These are phyloP conservation scores for Ochropleura leucogaster DNA, from an alignment of 2,888 invertebrate species.

Conservation along the genomic window DNA sequence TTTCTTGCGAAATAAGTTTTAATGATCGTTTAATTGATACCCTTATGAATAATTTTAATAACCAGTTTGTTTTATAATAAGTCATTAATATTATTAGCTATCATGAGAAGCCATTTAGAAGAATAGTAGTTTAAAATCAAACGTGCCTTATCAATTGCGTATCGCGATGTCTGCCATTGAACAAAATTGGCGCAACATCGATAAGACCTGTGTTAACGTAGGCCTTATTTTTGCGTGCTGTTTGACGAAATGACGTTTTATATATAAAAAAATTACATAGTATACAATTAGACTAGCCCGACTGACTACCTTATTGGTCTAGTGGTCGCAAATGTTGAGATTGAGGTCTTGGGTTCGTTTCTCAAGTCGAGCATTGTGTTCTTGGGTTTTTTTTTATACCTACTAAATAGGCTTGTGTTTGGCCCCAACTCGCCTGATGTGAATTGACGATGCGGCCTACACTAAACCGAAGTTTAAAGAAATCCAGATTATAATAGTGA, in stretches of 20 bases:
- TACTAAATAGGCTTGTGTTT: no score
- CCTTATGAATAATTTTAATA: conserved; percentile 7
- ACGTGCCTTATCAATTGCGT: conserved; percentile 50
- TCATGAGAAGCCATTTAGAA: conserved; percentile 13
- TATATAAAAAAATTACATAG: background rate
- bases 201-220: conserved; percentile 35
- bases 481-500: no score
- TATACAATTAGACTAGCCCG: background rate
- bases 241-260: no score
- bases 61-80: conserved; percentile 21
- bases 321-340: background rate
- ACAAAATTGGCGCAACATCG: conserved; percentile 48
- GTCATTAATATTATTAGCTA: conserved; percentile 28
- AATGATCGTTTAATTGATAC: conserved; percentile 25
- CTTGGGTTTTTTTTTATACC: background rate
- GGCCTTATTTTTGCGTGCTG: background rate
- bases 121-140: conserved; percentile 27
- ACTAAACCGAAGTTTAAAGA: no score
- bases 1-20: conserved; percentile 7
- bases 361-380: background rate
- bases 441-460: no score
- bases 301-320: no score
- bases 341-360: background rate
- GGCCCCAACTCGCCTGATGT: no score
- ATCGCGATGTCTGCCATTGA: conserved; percentile 45